These are phyloP conservation scores for Astropecten irregularis DNA, from an alignment of 53 echinoderm and acorn worm species.

Conservation along the genomic window DNA sequence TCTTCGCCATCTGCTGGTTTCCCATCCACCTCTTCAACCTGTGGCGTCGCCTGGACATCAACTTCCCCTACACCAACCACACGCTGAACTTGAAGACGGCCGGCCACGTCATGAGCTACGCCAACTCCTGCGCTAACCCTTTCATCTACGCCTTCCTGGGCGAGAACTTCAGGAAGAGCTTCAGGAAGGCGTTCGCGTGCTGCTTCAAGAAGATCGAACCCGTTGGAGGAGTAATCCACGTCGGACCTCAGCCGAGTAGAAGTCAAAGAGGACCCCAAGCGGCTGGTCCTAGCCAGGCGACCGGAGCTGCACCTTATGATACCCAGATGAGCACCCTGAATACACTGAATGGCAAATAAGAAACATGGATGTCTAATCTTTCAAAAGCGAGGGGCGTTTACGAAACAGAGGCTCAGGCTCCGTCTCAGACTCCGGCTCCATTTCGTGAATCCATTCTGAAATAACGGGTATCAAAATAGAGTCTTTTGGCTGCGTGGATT, in stretches of 20 bases:
- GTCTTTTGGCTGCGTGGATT: too few relatives aligned
- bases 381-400: too few relatives aligned
- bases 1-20: conserved; percentile 86
- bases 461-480: too few relatives aligned
- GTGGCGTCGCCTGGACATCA: conserved; percentile 57
- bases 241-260: not conserved
- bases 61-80: conserved; percentile 54
- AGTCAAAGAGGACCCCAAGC: not conserved
- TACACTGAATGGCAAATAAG: not conserved
- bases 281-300: not conserved
- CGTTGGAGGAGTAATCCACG: not conserved
- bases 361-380: too few relatives aligned
- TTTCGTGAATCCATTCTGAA: too few relatives aligned
- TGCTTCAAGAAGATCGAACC: conserved; percentile 47
- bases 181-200: conserved; percentile 70
- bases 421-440: too few relatives aligned
- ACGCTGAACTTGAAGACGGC: conserved; percentile 64
- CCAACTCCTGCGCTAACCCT: conserved; percentile 85
- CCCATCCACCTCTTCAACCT: conserved; percentile 68
- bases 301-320: not conserved
- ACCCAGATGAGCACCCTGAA: conserved; percentile 4
- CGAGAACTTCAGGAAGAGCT: conserved; percentile 77
- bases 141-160: too few relatives aligned
- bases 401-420: too few relatives aligned
- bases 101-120: conserved; percentile 66